Conservation (phyloP, 2,888 invertebrate species). For the Teleogryllus oceanicus region DNA sequence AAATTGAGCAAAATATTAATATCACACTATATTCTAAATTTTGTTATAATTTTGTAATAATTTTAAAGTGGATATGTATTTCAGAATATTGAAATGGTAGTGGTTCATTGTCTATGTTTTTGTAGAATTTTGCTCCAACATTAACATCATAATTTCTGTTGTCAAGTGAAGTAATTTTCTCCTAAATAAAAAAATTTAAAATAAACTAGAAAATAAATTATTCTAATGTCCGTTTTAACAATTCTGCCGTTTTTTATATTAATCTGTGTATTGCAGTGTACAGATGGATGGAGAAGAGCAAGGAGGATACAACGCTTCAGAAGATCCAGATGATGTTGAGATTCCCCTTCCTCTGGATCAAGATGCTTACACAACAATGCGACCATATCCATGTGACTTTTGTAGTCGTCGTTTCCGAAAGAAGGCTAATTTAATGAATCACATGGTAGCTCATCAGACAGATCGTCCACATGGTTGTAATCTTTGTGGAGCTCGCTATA, state of each 20-base stretch:
- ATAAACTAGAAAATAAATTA: no score
- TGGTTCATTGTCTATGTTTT: no score
- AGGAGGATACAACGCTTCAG: slow-evolving; percentile 24
- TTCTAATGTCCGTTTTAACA: no score
- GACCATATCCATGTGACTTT: slow-evolving; percentile 83
- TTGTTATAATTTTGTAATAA: no score
- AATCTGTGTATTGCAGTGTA: slow-evolving; percentile 23
- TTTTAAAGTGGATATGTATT: no score
- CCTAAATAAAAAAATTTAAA: no score
- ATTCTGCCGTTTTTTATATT: neutral
- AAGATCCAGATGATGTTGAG: slow-evolving; percentile 58
- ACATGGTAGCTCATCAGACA: slow-evolving; percentile 82
- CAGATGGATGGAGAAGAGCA: slow-evolving; percentile 28
- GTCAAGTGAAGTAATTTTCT: no score
- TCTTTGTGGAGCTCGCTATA: slow-evolving; percentile 75
- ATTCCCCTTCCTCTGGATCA: slow-evolving; percentile 72
- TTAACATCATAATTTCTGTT: neutral
- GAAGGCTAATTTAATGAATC: slow-evolving; percentile 78
- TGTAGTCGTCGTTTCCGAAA: slow-evolving; percentile 80
- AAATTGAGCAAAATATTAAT: no score
- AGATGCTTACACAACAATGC: slow-evolving; percentile 68
- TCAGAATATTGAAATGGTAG: no score
- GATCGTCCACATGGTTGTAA: slow-evolving; percentile 80
- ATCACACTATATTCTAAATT: no score
- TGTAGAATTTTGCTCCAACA: neutral